Evolutionary conservation across 2,113 vertebrate genomes (phyloP), one percentile per base, ranked within the genome.

Genomic region (Steatornis caripensis): DNA sequence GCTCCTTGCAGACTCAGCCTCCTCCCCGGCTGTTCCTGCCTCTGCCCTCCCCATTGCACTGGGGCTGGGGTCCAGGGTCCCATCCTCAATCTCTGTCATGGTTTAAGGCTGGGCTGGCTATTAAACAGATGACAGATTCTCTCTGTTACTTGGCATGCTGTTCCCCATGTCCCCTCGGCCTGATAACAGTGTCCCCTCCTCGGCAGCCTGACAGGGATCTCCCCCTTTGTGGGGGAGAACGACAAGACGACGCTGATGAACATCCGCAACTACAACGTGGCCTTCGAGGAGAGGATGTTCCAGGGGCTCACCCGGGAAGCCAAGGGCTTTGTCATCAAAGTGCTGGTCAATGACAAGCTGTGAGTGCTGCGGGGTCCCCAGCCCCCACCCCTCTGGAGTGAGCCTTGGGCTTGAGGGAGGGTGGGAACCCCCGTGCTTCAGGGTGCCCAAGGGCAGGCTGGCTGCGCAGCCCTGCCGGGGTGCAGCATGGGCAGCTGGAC

Each of bases 311-410:
- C 99, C 39, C 89, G 99, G 61, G 99, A 99, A 96, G 99, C 99
- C 53, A 99, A 99, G 95, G 99, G 99, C 60, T 99, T 99, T n/a
- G 99, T 99, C 97, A 99, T 99, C 96, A 99, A 99, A 97, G 98
- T 99, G 94, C 98, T 99, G 76, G 99, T 99, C 69, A 98, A 97
- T 16, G 99, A 99, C 97, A 98, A 95, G 79, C 98, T 99, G 99
- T 99, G 96, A 99, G 99, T 99, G 70, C 11, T 32, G 13, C 1
- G 6, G 4, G 4, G 7, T 55, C 17, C 12, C 58, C 1, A 5
- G 21, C 12, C n/a, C 19, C 57, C 3, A 14, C 37, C 21, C 30
- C 23, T 36, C 58, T 4, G 19, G 55, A 17, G 8, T 61, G 21
- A 94, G 7, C 41, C 51, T 65, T 84, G 51, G 75, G 51, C 43